These are phyloP conservation scores for Mormyrops boulengeri DNA, from an alignment of 2,797 vertebrate species.

Conservation along the genomic window DNA sequence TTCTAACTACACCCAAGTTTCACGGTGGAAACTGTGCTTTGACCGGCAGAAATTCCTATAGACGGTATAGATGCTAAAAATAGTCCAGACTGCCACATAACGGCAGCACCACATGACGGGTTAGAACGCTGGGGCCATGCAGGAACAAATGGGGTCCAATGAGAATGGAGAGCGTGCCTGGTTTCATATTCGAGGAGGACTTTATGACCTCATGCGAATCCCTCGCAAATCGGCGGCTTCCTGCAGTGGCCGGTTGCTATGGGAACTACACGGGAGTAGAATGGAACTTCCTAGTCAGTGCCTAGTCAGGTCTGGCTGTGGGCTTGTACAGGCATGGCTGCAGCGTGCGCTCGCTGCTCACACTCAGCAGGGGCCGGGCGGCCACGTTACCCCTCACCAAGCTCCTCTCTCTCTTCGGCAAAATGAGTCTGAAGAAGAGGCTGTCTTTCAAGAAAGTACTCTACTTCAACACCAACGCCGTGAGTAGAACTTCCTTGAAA, in stretches of 20 bases:
- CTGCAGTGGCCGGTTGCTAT: slow-evolving; percentile 61
- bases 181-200: slow-evolving; percentile 44
- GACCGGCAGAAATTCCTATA: slow-evolving; percentile 11
- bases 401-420: not conserved
- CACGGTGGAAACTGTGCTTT: slow-evolving; percentile 2
- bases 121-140: not conserved
- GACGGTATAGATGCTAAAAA: not conserved
- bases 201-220: slow-evolving; percentile 57
- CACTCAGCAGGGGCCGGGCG: not conserved
- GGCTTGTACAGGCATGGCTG: slow-evolving; percentile 53
- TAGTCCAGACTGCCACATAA: not conserved
- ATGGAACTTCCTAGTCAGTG: slow-evolving; percentile 52
- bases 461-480: slow-evolving; percentile 62
- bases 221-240: slow-evolving; percentile 55
- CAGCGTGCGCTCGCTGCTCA: not conserved
- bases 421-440: slow-evolving; percentile 71
- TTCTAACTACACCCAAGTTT: slow-evolving; percentile 5
- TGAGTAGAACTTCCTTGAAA: slow-evolving; percentile 47
- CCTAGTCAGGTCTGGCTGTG: slow-evolving; percentile 56
- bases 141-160: not conserved
- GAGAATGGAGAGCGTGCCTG: not conserved
- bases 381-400: not conserved
- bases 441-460: slow-evolving; percentile 72
- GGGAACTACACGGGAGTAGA: slow-evolving; percentile 58
- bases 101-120: too few species aligned